Conservation (phyloP, 2,113 vertebrate species). For the Brienomyrus longianalis region DNA sequence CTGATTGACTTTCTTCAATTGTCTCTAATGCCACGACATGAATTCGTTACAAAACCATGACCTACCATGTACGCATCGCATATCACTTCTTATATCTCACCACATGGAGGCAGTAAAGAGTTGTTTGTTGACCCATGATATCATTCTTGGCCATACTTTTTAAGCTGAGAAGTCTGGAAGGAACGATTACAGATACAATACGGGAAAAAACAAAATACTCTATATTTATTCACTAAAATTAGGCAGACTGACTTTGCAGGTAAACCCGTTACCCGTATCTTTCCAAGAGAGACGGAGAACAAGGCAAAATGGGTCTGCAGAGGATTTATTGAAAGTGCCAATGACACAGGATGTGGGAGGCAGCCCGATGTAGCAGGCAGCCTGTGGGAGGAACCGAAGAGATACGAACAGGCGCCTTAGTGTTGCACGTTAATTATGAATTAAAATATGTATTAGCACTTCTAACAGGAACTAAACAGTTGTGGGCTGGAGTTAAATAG, state of each 20-base stretch:
- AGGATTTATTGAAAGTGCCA: background rate
- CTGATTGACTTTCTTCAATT: background rate
- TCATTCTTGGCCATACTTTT: background rate
- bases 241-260: background rate
- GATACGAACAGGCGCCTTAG: background rate
- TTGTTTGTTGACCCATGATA: background rate
- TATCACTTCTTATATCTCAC: background rate
- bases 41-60: background rate
- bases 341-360: background rate
- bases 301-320: background rate
- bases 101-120: constrained; percentile 18
- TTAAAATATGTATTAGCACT: background rate
- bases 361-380: background rate
- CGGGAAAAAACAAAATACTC: background rate
- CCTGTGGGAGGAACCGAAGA: background rate
- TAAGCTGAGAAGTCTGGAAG: background rate
- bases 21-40: background rate
- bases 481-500: background rate
- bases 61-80: background rate
- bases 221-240: background rate
- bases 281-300: background rate
- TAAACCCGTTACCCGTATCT: background rate
- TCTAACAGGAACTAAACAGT: background rate
- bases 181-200: background rate
- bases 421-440: background rate